Percentiles rank a stretch among this genome's conserved stretches.
Conservation (phyloP, 2,888 invertebrate species). For the Phyto melanocephala region DNA sequence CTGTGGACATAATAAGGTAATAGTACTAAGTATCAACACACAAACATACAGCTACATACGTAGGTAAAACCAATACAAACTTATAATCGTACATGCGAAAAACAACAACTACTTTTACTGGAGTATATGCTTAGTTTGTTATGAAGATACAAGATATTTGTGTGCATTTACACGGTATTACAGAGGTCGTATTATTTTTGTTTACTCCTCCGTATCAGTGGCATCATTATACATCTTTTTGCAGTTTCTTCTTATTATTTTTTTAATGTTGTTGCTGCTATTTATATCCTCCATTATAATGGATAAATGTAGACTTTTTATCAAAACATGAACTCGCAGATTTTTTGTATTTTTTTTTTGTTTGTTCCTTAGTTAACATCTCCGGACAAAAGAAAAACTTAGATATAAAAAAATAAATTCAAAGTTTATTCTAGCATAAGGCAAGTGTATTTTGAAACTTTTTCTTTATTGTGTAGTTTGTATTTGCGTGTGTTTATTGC, state of each 20-base stretch:
- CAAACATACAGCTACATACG: background rate
- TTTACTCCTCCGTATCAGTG: conserved; percentile 66
- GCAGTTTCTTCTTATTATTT: background rate
- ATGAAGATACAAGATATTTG: conserved; percentile 72
- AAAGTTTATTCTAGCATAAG: conserved; percentile 74
- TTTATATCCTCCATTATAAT: conserved; percentile 51
- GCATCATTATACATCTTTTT: conserved; percentile 73
- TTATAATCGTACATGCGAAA: background rate
- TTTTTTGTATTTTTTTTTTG: conserved; percentile 48
- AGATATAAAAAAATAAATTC: background rate
- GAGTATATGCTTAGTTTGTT: conserved; percentile 74
- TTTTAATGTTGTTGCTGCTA: conserved; percentile 48
- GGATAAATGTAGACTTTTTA: conserved; percentile 62
- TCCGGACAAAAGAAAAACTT: background rate
- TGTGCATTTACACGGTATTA: conserved; percentile 72
- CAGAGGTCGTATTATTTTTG: conserved; percentile 69
- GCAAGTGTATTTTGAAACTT: conserved; percentile 66
- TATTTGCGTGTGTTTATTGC: conserved; percentile 5
- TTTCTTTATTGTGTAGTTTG: conserved; percentile 18
- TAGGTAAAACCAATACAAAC: background rate
- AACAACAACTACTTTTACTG: background rate
- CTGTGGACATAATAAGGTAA: conserved; percentile 68
- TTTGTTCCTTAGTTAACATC: conserved; percentile 38
- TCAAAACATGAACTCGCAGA: conserved; percentile 62
- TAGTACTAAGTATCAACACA: background rate